Conservation (phyloP, 2,113 vertebrate species). For the Petromus typicus region DNA sequence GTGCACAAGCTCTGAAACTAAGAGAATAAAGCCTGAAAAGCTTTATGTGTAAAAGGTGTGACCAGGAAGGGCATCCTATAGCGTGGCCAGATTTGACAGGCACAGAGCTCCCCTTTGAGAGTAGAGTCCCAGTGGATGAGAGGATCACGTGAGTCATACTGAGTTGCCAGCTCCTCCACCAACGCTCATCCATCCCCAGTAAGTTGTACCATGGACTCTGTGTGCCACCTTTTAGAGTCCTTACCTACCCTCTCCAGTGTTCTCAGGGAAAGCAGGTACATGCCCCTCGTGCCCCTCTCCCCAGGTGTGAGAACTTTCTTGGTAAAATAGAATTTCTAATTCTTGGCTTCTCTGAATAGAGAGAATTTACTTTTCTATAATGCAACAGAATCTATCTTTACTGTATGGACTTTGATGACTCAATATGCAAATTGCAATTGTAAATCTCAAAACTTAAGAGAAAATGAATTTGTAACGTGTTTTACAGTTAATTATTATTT, state of each 20-base stretch:
- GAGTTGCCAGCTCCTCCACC: not conserved
- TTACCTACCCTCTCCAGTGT: not conserved
- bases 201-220: not conserved
- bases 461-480: constrained; percentile 8
- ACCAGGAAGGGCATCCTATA: not conserved
- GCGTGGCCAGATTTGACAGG: not conserved
- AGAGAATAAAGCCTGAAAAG: not conserved
- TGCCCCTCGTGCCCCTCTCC: no score
- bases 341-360: not conserved
- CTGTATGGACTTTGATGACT: not conserved
- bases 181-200: not conserved
- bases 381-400: not conserved
- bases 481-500: constrained; percentile 36
- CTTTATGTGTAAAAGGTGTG: constrained; percentile 26
- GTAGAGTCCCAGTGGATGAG: not conserved
- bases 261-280: not conserved
- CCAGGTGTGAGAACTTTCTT: not conserved
- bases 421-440: not conserved
- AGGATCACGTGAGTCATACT: not conserved
- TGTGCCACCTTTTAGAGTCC: not conserved
- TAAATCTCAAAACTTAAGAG: constrained; percentile 35
- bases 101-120: not conserved
- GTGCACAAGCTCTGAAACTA: not conserved
- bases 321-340: not conserved
- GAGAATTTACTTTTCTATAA: not conserved